A percentile compares a stretch with the other conserved stretches of the same genome.
Evolutionary conservation across 2,113 vertebrate genomes (phyloP).

Genomic region (Calypte anna): DNA sequence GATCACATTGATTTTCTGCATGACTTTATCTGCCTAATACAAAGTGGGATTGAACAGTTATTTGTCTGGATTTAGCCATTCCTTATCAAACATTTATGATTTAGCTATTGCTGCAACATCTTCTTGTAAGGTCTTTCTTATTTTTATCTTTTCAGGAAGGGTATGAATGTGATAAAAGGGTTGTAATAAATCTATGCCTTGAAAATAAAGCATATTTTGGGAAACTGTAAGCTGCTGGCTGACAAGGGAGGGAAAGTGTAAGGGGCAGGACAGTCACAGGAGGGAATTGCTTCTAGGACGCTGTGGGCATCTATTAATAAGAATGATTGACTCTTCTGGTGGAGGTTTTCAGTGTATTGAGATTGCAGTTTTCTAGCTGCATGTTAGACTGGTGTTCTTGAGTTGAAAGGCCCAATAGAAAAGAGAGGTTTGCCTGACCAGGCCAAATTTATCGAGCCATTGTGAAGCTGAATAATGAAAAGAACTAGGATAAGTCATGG

Average conservation of each 20-base stretch:
- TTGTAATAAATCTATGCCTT: slow-evolving; percentile 72
- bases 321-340: background rate
- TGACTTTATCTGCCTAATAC: slow-evolving; percentile 93
- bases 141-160: slow-evolving; percentile 77
- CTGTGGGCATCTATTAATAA: slow-evolving; percentile 1
- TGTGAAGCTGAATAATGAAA: background rate
- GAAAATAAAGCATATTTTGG: slow-evolving; percentile 53
- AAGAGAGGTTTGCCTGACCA: background rate
- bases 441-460: background rate
- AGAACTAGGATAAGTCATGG: background rate
- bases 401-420: background rate
- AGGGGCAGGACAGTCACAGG: background rate
- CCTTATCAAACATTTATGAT: slow-evolving; percentile 88
- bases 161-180: slow-evolving; percentile 66
- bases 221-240: background rate
- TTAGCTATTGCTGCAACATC: slow-evolving; percentile 73
- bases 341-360: background rate
- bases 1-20: slow-evolving; percentile 91
- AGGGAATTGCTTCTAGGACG: background rate
- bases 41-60: slow-evolving; percentile 82
- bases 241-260: background rate
- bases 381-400: background rate
- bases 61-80: slow-evolving; percentile 81
- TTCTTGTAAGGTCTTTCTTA: slow-evolving; percentile 82
- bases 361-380: background rate